Conservation (phyloP, 2,113 vertebrate genomes). For the Aptenodytes forsteri region DNA sequence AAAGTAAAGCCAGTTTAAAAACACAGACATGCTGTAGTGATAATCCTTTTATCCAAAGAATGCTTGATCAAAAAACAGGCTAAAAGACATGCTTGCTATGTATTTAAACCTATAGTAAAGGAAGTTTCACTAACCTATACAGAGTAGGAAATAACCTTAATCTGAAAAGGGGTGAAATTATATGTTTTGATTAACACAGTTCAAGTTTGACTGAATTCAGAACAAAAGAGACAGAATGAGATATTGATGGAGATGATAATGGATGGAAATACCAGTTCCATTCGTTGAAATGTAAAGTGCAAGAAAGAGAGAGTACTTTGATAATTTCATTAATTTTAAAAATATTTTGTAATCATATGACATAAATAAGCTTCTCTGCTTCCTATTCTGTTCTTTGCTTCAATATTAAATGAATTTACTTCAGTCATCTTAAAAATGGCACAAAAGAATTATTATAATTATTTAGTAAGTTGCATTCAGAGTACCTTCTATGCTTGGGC, state of each 20-base stretch:
- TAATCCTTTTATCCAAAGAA: slow-evolving; percentile 25
- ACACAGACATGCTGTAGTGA: neutral
- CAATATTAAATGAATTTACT: neutral
- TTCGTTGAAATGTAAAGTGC: neutral
- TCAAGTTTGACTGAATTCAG: neutral
- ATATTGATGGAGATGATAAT: neutral
- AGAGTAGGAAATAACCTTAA: neutral
- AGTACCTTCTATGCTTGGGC: neutral
- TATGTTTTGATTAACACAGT: neutral
- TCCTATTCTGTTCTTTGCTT: neutral
- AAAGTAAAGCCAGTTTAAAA: slow-evolving; percentile 55
- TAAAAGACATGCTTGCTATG: neutral
- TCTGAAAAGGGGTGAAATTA: neutral
- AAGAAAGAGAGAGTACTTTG: neutral
- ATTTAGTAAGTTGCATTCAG: neutral
- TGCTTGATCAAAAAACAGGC: neutral
- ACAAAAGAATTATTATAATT: neutral
- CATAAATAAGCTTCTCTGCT: neutral
- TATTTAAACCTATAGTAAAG: neutral
- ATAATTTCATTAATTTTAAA: neutral
- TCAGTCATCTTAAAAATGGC: neutral
- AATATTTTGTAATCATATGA: neutral
- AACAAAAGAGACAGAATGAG: neutral
- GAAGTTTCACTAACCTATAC: neutral
- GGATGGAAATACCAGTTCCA: neutral